These are phyloP conservation scores for Strigamia transsilvanica DNA, from an alignment of 2,888 invertebrate genomes.

Conservation along the genomic window DNA sequence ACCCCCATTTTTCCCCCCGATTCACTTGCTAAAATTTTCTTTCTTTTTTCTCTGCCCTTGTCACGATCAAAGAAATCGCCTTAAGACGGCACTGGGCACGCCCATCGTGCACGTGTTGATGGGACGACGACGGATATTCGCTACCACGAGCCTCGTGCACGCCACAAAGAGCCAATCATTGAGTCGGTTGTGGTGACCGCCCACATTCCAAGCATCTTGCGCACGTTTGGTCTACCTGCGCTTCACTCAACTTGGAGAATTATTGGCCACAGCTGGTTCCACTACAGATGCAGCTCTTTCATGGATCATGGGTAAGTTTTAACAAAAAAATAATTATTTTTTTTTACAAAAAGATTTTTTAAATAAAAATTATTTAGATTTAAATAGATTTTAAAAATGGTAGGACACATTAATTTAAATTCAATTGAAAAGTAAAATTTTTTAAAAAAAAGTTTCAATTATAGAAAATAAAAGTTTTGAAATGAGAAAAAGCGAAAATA, in stretches of 20 bases:
- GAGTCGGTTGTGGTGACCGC: background rate
- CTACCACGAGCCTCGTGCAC: background rate
- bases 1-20: background rate
- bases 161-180: background rate
- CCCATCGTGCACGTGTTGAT: background rate
- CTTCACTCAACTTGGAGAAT: background rate
- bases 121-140: background rate
- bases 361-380: no score
- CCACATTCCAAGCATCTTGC: constrained; percentile 1
- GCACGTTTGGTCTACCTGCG: constrained; percentile 1
- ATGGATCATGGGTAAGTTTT: background rate
- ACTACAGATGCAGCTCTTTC: background rate
- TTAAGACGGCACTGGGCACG: background rate
- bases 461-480: no score
- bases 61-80: background rate
- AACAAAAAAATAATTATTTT: background rate
- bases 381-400: background rate
- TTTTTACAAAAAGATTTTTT: no score
- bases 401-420: background rate
- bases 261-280: background rate
- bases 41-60: background rate
- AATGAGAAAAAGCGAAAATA: no score
- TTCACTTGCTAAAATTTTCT: background rate
- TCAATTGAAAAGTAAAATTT: background rate
- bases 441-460: no score